Conservation (phyloP, 2,113 vertebrate species). For the Himantopus leucocephalus region DNA sequence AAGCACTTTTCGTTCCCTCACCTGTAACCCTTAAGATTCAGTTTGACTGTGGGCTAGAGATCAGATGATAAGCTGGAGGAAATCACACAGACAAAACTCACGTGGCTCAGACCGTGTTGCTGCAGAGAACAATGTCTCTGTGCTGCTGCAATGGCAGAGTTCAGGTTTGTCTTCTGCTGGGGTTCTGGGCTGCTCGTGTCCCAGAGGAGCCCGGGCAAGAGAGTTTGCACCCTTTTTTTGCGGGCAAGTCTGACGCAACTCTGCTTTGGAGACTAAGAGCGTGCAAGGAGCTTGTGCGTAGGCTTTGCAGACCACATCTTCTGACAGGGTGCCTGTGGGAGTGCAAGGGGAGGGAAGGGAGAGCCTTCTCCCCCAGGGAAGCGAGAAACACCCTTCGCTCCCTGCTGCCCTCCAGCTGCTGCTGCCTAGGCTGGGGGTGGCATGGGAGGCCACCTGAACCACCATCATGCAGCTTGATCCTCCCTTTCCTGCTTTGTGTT, state of each 20-base stretch:
- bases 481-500: neutral
- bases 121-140: neutral
- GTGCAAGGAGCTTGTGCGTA: neutral
- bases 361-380: neutral
- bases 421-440: neutral
- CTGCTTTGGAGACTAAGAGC: neutral
- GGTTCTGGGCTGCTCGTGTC: neutral
- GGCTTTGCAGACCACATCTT: neutral
- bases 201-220: neutral
- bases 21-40: neutral
- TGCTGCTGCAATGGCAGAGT: no score
- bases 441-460: neutral
- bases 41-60: neutral
- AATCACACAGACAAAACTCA: neutral
- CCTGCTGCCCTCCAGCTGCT: neutral
- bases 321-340: neutral
- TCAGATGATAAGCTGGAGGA: neutral
- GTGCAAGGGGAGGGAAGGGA: neutral
- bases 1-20: neutral
- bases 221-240: neutral
- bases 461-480: fast-evolving
- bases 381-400: neutral
- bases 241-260: neutral
- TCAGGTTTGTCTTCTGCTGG: neutral
- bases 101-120: neutral